Conservation (phyloP, 1,140 invertebrate genomes). For the Calliphora vicina region DNA sequence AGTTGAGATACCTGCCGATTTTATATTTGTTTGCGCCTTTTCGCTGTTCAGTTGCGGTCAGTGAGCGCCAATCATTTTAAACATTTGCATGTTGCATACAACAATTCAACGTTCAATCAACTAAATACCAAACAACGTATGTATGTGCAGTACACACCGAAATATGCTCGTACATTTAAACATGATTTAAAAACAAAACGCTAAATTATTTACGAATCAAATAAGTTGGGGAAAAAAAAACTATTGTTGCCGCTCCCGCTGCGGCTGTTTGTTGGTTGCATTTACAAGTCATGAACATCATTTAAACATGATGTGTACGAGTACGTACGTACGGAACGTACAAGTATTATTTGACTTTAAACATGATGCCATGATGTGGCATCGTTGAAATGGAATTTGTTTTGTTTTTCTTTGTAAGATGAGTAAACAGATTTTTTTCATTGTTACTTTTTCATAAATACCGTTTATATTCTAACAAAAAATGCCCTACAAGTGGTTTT, state of each 20-base stretch:
- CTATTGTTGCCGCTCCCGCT: not conserved
- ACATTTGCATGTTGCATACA: constrained; percentile 26
- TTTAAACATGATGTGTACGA: not conserved
- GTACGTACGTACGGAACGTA: no score
- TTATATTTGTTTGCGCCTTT: not conserved
- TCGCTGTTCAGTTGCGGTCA: constrained; percentile 24
- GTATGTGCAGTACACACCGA: no score
- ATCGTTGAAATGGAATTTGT: no score
- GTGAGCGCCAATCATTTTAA: constrained; percentile 23
- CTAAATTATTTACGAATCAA: not conserved
- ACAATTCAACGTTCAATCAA: not conserved
- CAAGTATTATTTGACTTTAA: no score
- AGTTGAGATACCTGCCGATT: not conserved
- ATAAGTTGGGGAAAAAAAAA: not conserved
- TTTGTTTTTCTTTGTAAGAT: no score
- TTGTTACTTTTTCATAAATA: no score
- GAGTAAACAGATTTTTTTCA: no score
- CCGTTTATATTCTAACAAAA: no score
- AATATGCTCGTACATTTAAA: not conserved
- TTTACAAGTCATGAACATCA: not conserved
- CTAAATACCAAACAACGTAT: no score
- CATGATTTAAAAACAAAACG: not conserved
- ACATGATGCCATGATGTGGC: no score
- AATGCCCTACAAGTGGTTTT: no score
- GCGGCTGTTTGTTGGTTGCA: not conserved